Evolutionary conservation across 2,797 vertebrate species (phyloP).

Genomic region (Phoxinus dragarum): DNA sequence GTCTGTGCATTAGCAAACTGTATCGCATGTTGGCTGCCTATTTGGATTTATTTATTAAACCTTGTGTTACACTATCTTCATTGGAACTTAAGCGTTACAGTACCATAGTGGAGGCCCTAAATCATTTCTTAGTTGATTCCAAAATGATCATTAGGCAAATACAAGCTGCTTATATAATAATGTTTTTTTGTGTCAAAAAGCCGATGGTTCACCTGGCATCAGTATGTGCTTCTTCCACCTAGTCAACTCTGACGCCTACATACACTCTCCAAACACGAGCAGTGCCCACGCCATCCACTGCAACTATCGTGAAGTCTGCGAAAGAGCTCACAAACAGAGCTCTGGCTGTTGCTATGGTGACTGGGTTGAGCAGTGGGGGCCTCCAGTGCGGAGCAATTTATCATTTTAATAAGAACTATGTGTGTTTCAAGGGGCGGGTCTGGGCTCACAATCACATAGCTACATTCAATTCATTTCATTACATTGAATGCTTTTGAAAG

Average conservation of each 20-base stretch:
- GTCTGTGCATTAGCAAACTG: no score
- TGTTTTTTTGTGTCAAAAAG: background rate
- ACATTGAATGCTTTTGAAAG: slow-evolving; percentile 11
- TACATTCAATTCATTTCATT: slow-evolving; percentile 30
- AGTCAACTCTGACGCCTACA: slow-evolving; percentile 20
- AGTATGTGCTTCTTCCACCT: background rate
- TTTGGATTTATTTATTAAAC: no score
- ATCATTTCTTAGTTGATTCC: background rate
- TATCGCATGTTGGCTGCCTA: no score
- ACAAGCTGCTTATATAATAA: background rate
- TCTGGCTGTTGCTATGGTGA: slow-evolving; percentile 72
- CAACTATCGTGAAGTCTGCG: slow-evolving; percentile 17
- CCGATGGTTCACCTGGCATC: slow-evolving; percentile 12
- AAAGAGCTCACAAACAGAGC: slow-evolving; percentile 56
- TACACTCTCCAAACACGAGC: slow-evolving; percentile 16
- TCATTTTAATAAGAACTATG: slow-evolving; percentile 67
- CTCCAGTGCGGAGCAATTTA: slow-evolving; percentile 64
- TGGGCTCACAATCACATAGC: slow-evolving; percentile 43
- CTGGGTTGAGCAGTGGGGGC: slow-evolving; percentile 54
- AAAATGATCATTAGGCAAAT: background rate
- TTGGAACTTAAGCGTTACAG: no score
- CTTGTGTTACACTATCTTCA: no score
- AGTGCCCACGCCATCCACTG: slow-evolving; percentile 39
- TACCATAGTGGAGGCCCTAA: background rate
- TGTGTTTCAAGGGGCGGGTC: slow-evolving; percentile 44